Base-by-base conservation (phyloP, 1,140 invertebrate species). In the Danaus melanippus region DNA sequence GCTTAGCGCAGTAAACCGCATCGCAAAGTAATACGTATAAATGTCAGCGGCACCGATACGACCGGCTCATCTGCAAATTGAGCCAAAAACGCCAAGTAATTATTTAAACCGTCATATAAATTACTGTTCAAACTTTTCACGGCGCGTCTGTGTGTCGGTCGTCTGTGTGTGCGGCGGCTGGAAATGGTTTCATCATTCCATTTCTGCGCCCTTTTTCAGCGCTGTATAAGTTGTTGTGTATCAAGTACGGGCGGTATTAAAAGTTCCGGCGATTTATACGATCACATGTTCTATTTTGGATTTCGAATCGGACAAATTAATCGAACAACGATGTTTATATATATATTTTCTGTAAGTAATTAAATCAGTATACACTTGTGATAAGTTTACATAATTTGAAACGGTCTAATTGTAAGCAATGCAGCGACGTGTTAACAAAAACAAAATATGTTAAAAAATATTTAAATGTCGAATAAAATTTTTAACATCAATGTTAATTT, bases 31-130 rank as follows among this genome's bases (percentile, higher is more conserved):
- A 73, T 69, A 58, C 68, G 61, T 62, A 80, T 79, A 73, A 79
- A 76, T 73, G 76, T 81, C 77, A 78, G 67, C 71, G 66, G 56
- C 69, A 70, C 73, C 69, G 71, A 78, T 74, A 76, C 68, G 66
- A 63, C 66, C 52, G 56, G 59, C 78, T 79, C 81, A 82, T 84
- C 79, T 84, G 79, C 83, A 82, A 86, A 86, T 86, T 83, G 79
- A 84, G 79, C 77, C 77, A 82, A 83, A 84, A 86, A 84, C 83
- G 78, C 69, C 71, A 60, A 80, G 81, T 86, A 86, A 86, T 86
- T 84, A 86, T 86, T 86, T 86, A 86, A 84, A 86, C 79, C 81
- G 81, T 86, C 84, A 84, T 86, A 86, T 84, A 86, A 86, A 86
- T 86, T 86, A 86, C 80, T 73, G 79, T 74, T 81, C 71, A 79